These are phyloP conservation scores for Saimiri boliviensis DNA, from an alignment of 2,113 vertebrate species.

Conservation along the genomic window DNA sequence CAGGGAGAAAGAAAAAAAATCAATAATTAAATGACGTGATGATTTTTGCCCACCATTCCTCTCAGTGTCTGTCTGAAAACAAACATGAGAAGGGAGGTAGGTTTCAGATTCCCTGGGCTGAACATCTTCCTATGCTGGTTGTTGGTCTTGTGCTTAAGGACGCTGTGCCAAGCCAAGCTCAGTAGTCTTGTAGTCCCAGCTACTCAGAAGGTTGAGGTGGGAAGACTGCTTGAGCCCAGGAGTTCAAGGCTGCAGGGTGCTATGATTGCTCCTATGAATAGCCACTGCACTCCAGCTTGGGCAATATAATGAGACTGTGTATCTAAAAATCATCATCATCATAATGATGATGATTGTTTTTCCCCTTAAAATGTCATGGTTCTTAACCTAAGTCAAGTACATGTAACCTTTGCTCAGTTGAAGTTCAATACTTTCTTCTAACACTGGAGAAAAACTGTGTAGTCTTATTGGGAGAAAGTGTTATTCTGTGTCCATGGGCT, in stretches of 20 bases:
- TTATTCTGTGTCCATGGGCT: neutral
- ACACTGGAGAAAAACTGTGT: neutral
- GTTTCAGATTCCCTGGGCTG: neutral
- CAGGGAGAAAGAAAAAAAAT: neutral
- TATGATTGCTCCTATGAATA: too few species aligned
- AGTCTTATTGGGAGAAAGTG: neutral
- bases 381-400: neutral
- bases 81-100: neutral
- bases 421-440: slow-evolving; percentile 43
- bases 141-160: neutral
- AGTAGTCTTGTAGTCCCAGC: too few species aligned
- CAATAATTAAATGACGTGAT: neutral
- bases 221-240: too few species aligned
- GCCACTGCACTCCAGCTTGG: too few species aligned
- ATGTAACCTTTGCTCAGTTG: neutral
- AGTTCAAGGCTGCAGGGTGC: too few species aligned
- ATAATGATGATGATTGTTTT: too few species aligned
- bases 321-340: too few species aligned
- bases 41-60: neutral
- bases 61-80: neutral
- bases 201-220: too few species aligned
- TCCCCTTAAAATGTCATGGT: neutral
- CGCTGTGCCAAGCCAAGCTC: neutral
- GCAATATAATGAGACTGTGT: too few species aligned
- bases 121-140: neutral